These are phyloP conservation scores for Lepidocolaptes lacrymiger DNA, from an alignment of 2,797 vertebrate species.

Conservation along the genomic window DNA sequence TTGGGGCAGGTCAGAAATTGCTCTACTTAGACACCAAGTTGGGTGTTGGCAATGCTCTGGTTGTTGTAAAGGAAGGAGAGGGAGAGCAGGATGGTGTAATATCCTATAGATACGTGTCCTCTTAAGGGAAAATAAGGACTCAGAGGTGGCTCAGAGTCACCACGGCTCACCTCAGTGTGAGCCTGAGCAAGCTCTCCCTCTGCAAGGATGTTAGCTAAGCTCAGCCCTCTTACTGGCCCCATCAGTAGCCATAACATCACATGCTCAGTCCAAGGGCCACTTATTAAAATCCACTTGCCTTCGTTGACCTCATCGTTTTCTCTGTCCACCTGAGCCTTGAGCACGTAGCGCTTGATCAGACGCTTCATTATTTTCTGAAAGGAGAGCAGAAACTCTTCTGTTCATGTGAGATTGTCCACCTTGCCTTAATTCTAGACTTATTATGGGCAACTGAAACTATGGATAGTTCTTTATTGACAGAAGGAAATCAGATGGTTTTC, in stretches of 20 bases:
- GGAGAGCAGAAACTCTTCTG: constrained; percentile 5
- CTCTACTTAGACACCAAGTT: not conserved
- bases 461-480: not conserved
- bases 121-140: not conserved
- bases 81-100: not conserved
- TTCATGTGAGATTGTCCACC: not conserved
- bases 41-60: not conserved
- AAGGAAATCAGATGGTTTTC: not conserved
- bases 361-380: constrained; percentile 97
- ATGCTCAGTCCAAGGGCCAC: not conserved
- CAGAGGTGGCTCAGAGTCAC: not conserved
- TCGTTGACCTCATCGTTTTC: constrained; percentile 98
- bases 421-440: not conserved
- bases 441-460: not conserved
- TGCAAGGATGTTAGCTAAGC: not conserved
- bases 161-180: not conserved
- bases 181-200: not conserved
- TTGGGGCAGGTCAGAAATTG: not conserved
- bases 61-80: not conserved
- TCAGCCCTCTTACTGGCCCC: not conserved
- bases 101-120: not conserved
- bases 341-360: constrained; percentile 94
- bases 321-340: constrained; percentile 96
- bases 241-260: not conserved
- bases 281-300: constrained; percentile 78